Conservation (phyloP, 2,888 invertebrate genomes). For the Diaperis boleti region DNA sequence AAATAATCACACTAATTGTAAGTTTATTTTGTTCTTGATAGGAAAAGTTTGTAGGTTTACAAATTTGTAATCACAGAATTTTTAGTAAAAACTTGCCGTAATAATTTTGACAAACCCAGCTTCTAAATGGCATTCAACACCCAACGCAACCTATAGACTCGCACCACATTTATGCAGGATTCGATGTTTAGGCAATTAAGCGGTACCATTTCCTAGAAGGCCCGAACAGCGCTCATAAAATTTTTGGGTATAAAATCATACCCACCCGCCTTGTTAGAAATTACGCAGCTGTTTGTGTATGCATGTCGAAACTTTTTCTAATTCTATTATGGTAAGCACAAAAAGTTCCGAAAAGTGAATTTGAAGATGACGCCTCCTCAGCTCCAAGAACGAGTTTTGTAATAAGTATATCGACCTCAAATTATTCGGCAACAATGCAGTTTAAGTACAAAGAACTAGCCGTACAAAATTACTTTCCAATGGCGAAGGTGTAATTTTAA, state of each 20-base stretch:
- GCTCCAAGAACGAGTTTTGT: slow-evolving; percentile 22
- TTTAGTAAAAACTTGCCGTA: too few species aligned
- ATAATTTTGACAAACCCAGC: too few species aligned
- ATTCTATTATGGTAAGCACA: slow-evolving; percentile 24
- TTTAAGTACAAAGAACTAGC: slow-evolving; percentile 36
- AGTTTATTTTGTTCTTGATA: too few species aligned
- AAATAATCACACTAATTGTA: too few species aligned
- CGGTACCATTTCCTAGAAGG: slow-evolving; percentile 33
- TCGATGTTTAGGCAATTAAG: slow-evolving; percentile 17
- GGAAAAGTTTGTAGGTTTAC: too few species aligned
- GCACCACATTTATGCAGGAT: slow-evolving; percentile 16
- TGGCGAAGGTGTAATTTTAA: slow-evolving; percentile 38
- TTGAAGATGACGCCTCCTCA: slow-evolving; percentile 23
- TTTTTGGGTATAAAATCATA: slow-evolving; percentile 36
- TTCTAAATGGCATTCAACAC: too few species aligned
- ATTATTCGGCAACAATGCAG: slow-evolving; percentile 32
- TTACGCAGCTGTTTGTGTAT: slow-evolving; percentile 35
- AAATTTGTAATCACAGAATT: too few species aligned
- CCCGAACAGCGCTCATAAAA: slow-evolving; percentile 26
- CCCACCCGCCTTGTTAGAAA: slow-evolving; percentile 8
- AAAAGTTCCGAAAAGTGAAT: slow-evolving; percentile 30
- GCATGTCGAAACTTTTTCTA: slow-evolving; percentile 9
- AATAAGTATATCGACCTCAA: slow-evolving; percentile 34
- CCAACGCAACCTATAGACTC: too few species aligned
- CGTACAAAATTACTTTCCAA: slow-evolving; percentile 35